Base-by-base conservation (phyloP, 2,113 vertebrate species). In the Paralichthys olivaceus region DNA sequence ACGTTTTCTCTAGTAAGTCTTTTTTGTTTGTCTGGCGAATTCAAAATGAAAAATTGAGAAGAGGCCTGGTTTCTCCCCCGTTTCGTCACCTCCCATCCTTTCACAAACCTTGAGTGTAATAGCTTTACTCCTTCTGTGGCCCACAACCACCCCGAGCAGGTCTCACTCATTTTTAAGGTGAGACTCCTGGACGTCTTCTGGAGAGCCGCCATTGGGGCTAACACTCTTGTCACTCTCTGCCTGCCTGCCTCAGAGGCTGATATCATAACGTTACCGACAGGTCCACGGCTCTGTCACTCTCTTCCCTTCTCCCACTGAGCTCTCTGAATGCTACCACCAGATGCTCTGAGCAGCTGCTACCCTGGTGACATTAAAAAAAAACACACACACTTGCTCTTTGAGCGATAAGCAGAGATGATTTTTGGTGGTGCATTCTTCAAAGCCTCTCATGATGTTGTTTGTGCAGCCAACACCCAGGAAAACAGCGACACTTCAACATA, bases 331-430 rank as follows among this genome's bases (percentile, higher is more conserved):
- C 60, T 40, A 66, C 80, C 71, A 43, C 77, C 92, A 93, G 90
- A 92, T 92, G 90, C 90, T 92, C 63, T 13, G 62, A 88, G 76
- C 92, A 93, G 89, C 87, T 93, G 92, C 73, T 88, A 57, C 81
- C 54, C 74, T 11, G 72, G 69, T 25, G 55, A 90, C 73, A 75
- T 59, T 25, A 45, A 45, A 45, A 45, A 45, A 15, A 43, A 4
- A 13, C 40, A 47, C 45, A 49, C 64, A 69, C 72, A 81, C 79
- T 80, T 53, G 14, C 66, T 81, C 43, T 72, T 53, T 67, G 68
- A 77, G 69, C 29, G 53, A 70, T 15, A 17, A 34, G 69, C 22
- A 53, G 49, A 26, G 34, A 64, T 59, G 51, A 70, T 66, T 65
- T 80, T 43, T 83, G 53, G 40, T 64, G 34, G 61, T 15, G 66